Percentiles rank a stretch among this genome's conserved stretches.
Conservation (phyloP, 2,888 invertebrate species). For the Drosophila subsilvestris region DNA sequence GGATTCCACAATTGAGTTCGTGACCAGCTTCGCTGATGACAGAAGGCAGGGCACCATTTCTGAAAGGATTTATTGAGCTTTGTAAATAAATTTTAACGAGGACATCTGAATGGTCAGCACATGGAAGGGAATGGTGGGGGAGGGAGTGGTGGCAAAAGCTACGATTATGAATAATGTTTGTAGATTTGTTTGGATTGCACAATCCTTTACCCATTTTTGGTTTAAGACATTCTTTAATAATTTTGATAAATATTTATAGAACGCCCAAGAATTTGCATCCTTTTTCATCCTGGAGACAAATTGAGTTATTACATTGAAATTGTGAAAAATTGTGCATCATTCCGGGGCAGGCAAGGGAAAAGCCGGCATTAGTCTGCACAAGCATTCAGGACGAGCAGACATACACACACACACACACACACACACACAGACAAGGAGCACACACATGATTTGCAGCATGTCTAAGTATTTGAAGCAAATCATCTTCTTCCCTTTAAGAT, state of each 20-base stretch:
- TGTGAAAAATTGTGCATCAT: constrained; percentile 38
- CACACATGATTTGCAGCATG: constrained; percentile 39
- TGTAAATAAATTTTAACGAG: constrained; percentile 19
- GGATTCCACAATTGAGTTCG: constrained; percentile 45
- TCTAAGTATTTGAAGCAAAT: constrained; percentile 40
- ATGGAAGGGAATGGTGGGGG: neutral
- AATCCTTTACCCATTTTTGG: neutral
- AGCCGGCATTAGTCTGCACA: constrained; percentile 14
- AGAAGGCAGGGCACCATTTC: neutral
- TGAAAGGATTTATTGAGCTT: constrained; percentile 27
- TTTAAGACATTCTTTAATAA: neutral
- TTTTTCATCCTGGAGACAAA: constrained; percentile 17
- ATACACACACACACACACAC: constrained; percentile 12
- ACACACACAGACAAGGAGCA: constrained; percentile 18
- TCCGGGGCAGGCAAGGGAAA: constrained; percentile 20
- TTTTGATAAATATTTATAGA: neutral
- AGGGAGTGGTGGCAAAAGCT: neutral
- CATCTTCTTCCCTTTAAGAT: constrained; percentile 28
- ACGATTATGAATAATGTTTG: neutral
- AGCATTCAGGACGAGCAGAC: constrained; percentile 6
- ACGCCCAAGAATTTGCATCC: constrained; percentile 4
- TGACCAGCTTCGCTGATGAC: constrained; percentile 41
- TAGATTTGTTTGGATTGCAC: constrained; percentile 1
- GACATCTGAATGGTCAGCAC: neutral
- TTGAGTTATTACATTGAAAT: constrained; percentile 38